These are phyloP conservation scores for Chrysaora quinquecirrha DNA, from an alignment of 30 jellyfish, hydroid and myxozoan species.

Conservation along the genomic window DNA sequence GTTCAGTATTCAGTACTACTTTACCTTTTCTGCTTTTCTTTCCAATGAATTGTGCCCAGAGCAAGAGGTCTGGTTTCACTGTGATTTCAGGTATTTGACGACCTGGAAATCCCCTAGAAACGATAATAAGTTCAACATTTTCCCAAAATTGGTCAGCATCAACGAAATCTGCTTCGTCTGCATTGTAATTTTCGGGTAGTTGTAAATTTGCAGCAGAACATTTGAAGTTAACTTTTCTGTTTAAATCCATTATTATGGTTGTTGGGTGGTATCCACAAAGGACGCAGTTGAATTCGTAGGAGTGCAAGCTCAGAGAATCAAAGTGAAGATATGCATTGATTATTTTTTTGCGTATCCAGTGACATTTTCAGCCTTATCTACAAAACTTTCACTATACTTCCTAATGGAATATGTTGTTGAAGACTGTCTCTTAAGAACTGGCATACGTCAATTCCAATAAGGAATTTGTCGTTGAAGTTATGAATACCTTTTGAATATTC, in stretches of 20 bases:
- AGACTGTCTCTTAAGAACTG: slow-evolving; percentile 18
- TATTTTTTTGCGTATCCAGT: slow-evolving; percentile 5
- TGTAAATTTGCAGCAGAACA: not conserved
- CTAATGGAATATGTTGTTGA: slow-evolving; percentile 36
- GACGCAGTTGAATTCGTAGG: slow-evolving; percentile 20
- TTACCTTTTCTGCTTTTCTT: not conserved
- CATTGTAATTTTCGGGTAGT: slow-evolving; percentile 14
- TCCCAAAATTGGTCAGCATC: slow-evolving; percentile 48
- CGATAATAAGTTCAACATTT: slow-evolving; percentile 8
- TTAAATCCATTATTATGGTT: slow-evolving; percentile 40
- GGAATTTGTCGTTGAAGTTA: slow-evolving; percentile 52
- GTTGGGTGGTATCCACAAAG: slow-evolving; percentile 40
- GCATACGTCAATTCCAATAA: slow-evolving; percentile 44
- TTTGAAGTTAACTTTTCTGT: slow-evolving; percentile 49
- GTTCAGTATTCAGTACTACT: slow-evolving; percentile 43
- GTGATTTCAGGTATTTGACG: not conserved
- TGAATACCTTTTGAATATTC: slow-evolving; percentile 60
- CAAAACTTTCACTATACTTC: slow-evolving; percentile 1
- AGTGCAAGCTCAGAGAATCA: slow-evolving; percentile 21
- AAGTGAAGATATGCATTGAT: slow-evolving; percentile 34
- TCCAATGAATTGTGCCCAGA: slow-evolving; percentile 70
- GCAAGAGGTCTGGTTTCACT: slow-evolving; percentile 27
- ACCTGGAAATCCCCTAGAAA: slow-evolving; percentile 34
- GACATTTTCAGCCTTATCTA: not conserved
- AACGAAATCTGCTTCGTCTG: slow-evolving; percentile 22